Evolutionary conservation across 2,797 vertebrate species (phyloP).

Genomic region (Coilia nasus): DNA sequence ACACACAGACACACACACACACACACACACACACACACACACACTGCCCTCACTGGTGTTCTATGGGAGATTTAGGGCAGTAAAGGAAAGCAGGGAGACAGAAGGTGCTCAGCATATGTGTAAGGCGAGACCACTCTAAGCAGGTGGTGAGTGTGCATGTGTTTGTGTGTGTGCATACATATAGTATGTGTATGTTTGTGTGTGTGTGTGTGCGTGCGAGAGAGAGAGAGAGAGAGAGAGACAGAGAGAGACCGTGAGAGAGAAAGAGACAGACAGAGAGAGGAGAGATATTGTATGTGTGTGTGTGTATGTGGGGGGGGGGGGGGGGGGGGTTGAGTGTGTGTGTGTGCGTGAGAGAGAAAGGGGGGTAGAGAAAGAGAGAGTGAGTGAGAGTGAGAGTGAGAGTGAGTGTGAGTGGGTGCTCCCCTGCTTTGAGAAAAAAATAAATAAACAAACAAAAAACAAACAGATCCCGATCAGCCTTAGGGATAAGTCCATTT

Average conservation of each 20-base stretch:
- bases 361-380: too few species aligned
- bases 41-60: background rate
- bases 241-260: too few species aligned
- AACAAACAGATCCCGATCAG: background rate
- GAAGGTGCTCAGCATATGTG: background rate
- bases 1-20: too few species aligned
- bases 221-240: too few species aligned
- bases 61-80: background rate
- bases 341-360: too few species aligned
- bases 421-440: background rate
- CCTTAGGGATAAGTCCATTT: background rate
- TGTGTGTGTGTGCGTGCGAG: background rate
- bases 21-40: background rate
- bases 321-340: too few species aligned
- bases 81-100: background rate
- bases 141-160: background rate
- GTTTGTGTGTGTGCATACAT: background rate
- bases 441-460: background rate
- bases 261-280: too few species aligned
- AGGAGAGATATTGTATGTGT: too few species aligned
- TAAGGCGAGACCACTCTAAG: background rate
- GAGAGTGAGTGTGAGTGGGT: too few species aligned
- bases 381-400: too few species aligned
- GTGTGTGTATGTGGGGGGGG: too few species aligned
- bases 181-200: background rate